Evolutionary conservation across 2,888 invertebrate species (phyloP), one percentile per base, ranked within the genome.

Genomic region (Rhagonycha lutea): DNA sequence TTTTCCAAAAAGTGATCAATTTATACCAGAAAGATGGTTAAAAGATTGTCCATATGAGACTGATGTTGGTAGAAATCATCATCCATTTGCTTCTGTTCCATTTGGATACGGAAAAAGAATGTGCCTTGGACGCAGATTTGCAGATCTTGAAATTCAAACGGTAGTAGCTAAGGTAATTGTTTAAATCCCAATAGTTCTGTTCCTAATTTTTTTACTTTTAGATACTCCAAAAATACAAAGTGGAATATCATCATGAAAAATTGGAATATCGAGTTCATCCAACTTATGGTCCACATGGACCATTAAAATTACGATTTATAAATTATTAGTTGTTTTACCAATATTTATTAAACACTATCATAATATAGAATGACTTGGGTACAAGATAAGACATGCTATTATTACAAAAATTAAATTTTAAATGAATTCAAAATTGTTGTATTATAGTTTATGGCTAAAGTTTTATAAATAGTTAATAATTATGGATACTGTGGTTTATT

Each of bases 21-120:
- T 91, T 83, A 85, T 92, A 63, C 96, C 96, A 0, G 95, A 96
- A 84, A 88, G 96, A 67, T 96, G 96, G 96, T 83, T 94, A 79
- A 89, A 90, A 75, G 73, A 78, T 23, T 81, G 81, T 68, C 80
- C 77, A 23, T n/a, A 14, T 65, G 18, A 71, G 72, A 61, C 78
- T 47, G 81, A 80, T 14, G 78, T 79, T 69, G 81, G 78, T 24
- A 83, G 81, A 74, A 67, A 83, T 9, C 86, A 91, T 68, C 94
- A 94, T 84, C 91, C 93, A 0, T 95, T 94, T 83, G 93, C 94
- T 0, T 93, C 94, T 0, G 85, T 95, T 70, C 95, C 95, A 0
- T 96, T 94, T 81, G 94, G 94, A 0, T 92, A 91, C 80, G 94
- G 94, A 0, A 91, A 91, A 79, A 88, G 94, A 69, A 93, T 94